A percentile compares a stretch with the other conserved stretches of the same genome.
These are phyloP conservation scores for Oscheius onirici DNA, from an alignment of 2,888 invertebrate species.

Conservation along the genomic window DNA sequence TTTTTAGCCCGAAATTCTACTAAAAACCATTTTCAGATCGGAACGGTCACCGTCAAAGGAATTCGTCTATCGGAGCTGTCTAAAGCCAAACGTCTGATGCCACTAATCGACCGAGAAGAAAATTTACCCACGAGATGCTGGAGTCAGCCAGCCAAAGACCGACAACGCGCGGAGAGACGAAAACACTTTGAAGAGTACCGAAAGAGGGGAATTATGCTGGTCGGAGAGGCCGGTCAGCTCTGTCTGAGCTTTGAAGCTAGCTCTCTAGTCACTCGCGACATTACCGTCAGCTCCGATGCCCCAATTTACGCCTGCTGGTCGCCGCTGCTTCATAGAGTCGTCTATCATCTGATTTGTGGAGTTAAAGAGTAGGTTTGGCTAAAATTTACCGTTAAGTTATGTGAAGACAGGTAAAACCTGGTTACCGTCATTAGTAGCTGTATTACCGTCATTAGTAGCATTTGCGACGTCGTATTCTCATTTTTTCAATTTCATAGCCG, in stretches of 20 bases:
- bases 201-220: not conserved
- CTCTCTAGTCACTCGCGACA: constrained; percentile 11
- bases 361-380: constrained; percentile 17
- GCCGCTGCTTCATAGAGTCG: constrained; percentile 49
- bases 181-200: constrained; percentile 26
- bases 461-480: no score
- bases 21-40: not conserved
- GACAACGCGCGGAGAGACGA: constrained; percentile 2
- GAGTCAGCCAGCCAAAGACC: constrained; percentile 40
- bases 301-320: constrained; percentile 49
- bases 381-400: not conserved
- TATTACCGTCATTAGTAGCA: no score
- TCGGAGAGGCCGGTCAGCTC: constrained; percentile 16
- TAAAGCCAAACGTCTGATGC: not conserved
- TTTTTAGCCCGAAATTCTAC: no score
- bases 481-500: no score
- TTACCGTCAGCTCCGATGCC: constrained; percentile 23
- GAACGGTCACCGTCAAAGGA: not conserved
- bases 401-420: no score
- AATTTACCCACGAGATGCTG: constrained; percentile 33
- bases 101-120: not conserved
- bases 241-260: constrained; percentile 11
- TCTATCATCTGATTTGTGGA: constrained; percentile 34
- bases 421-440: no score
- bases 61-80: not conserved